These are phyloP conservation scores for Bombyx mandarina DNA, from an alignment of 1,140 invertebrate species.

Conservation along the genomic window DNA sequence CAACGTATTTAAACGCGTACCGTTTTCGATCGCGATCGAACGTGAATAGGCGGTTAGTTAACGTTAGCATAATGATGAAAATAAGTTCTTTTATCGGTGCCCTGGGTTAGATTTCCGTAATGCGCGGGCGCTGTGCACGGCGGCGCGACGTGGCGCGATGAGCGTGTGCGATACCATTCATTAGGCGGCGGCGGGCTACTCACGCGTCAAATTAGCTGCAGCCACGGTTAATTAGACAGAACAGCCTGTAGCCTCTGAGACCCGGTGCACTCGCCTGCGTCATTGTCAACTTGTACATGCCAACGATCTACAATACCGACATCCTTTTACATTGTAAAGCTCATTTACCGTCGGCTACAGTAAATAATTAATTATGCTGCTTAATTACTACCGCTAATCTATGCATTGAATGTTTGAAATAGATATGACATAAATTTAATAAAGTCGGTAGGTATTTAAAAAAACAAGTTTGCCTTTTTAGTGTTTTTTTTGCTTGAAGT, in stretches of 20 bases:
- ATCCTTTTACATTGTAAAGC: too few species aligned
- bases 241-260: constrained; percentile 13
- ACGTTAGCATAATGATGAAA: constrained; percentile 14
- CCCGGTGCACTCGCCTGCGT: constrained; percentile 14
- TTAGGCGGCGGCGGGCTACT: constrained; percentile 46
- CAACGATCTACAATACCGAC: too few species aligned
- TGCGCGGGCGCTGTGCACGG: constrained; percentile 26
- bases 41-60: not conserved
- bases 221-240: constrained; percentile 59
- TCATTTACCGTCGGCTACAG: too few species aligned
- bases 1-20: too few species aligned
- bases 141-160: constrained; percentile 47
- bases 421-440: too few species aligned
- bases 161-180: constrained; percentile 68
- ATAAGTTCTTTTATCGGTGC: constrained; percentile 32
- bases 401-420: too few species aligned
- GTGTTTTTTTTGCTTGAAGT: too few species aligned
- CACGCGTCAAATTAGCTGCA: constrained; percentile 62
- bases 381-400: too few species aligned
- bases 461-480: too few species aligned
- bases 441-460: too few species aligned
- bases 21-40: not conserved
- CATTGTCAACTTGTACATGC: not conserved
- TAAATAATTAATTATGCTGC: too few species aligned
- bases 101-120: constrained; percentile 28